Percentiles rank a stretch among this genome's conserved stretches.
Conservation (phyloP, 1,140 invertebrate genomes). For the Episyrphus balteatus region DNA sequence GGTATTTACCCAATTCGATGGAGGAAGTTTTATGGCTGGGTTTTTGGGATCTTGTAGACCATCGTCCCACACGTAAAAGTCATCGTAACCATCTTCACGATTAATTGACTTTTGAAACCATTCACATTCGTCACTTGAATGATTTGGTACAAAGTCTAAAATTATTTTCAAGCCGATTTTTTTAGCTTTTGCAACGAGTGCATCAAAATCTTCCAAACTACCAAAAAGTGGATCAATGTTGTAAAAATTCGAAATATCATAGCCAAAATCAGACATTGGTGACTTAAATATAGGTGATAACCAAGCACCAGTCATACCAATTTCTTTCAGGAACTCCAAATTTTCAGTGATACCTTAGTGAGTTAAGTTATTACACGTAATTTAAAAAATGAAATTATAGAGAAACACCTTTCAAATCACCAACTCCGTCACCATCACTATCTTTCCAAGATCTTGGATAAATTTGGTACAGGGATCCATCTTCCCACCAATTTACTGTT, state of each 20-base stretch:
- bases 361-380: too few species aligned
- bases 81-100: constrained; percentile 43
- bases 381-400: constrained; percentile 37
- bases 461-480: constrained; percentile 62
- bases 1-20: constrained; percentile 51
- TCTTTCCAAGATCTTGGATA: constrained; percentile 73
- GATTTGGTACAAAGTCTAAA: constrained; percentile 50
- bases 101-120: constrained; percentile 57
- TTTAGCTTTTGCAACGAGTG: constrained; percentile 48
- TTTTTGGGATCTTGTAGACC: constrained; percentile 30
- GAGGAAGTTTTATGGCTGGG: constrained; percentile 32
- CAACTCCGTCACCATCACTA: constrained; percentile 61
- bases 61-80: constrained; percentile 61
- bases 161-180: constrained; percentile 32
- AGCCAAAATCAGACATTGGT: constrained; percentile 55
- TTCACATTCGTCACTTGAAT: constrained; percentile 54
- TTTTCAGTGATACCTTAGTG: constrained; percentile 39
- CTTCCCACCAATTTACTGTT: constrained; percentile 58
- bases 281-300: constrained; percentile 59
- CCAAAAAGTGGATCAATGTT: constrained; percentile 59
- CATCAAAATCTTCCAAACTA: constrained; percentile 59
- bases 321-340: constrained; percentile 41
- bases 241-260: constrained; percentile 59
- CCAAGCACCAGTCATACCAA: constrained; percentile 50
- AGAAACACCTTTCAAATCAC: constrained; percentile 49